These are phyloP conservation scores for Nomada goodeniana DNA, from an alignment of 2,888 invertebrate genomes.

Conservation along the genomic window DNA sequence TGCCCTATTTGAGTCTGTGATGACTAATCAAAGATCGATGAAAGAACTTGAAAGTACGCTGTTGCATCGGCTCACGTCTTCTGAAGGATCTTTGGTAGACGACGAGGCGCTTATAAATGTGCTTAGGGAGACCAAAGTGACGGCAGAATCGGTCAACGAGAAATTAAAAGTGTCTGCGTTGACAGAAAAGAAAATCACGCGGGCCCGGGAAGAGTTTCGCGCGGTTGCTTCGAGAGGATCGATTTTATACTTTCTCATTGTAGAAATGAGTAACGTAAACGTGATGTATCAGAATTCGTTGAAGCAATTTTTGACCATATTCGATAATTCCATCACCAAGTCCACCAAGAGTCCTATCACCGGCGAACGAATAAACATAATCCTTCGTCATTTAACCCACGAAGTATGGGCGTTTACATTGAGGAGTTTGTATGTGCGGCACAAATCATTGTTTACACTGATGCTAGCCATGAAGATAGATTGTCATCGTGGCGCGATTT, in stretches of 20 bases:
- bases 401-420: slow-evolving; percentile 97
- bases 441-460: slow-evolving; percentile 96
- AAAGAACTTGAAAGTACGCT: slow-evolving; percentile 97
- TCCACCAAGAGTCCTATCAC: slow-evolving; percentile 94
- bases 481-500: slow-evolving; percentile 91
- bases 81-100: slow-evolving; percentile 96
- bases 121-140: slow-evolving; percentile 92
- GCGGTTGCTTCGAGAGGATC: slow-evolving; percentile 97
- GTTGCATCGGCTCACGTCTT: slow-evolving; percentile 95
- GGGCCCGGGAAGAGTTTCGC: slow-evolving; percentile 97
- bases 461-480: slow-evolving; percentile 98
- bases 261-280: slow-evolving; percentile 98
- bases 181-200: slow-evolving; percentile 96
- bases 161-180: slow-evolving; percentile 96
- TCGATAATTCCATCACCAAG: slow-evolving; percentile 96
- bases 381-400: slow-evolving; percentile 94
- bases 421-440: slow-evolving; percentile 96
- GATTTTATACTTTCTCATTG: slow-evolving; percentile 97
- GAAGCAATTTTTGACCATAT: slow-evolving; percentile 96
- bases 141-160: slow-evolving; percentile 97
- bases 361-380: slow-evolving; percentile 94
- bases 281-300: slow-evolving; percentile 98
- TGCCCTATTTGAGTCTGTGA: slow-evolving; percentile 96
- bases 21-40: slow-evolving; percentile 98
- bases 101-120: slow-evolving; percentile 97